Percentiles rank a stretch among this genome's conserved stretches.
Conservation (phyloP, 2,797 vertebrate species). For the Sciurus vulgaris region DNA sequence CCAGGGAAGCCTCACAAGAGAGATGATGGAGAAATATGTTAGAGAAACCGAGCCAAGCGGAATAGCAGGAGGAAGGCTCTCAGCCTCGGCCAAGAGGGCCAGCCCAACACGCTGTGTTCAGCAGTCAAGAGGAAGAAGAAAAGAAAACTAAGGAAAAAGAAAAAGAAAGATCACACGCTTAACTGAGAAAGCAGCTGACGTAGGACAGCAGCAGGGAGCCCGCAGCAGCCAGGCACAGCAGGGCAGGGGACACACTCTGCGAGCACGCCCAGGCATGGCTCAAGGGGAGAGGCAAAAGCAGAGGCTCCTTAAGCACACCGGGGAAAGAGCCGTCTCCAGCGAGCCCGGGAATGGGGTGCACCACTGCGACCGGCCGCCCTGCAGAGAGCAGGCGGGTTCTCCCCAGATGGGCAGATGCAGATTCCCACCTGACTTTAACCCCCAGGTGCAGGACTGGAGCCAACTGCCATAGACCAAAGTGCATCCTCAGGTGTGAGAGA, state of each 20-base stretch:
- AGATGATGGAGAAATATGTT: not conserved
- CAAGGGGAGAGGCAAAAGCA: not conserved
- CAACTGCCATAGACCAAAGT: not conserved
- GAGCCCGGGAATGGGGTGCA: rapidly evolving
- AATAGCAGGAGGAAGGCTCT: not conserved
- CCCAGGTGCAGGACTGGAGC: not conserved
- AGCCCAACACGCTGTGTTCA: not conserved
- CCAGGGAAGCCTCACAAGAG: not conserved
- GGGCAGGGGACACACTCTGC: too few species aligned
- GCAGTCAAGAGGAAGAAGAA: not conserved
- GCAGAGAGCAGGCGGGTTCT: not conserved
- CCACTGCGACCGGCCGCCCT: rapidly evolving
- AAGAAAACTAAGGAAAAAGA: not conserved
- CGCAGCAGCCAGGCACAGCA: rapidly evolving
- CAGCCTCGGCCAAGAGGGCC: not conserved
- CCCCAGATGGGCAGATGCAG: not conserved
- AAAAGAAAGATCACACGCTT: not conserved
- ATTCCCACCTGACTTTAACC: not conserved
- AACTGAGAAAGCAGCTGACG: not conserved
- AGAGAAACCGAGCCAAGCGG: not conserved
- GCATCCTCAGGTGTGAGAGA: rapidly evolving
- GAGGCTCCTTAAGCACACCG: rapidly evolving
- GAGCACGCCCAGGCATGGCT: too few species aligned
- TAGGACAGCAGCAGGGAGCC: not conserved
- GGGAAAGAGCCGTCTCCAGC: rapidly evolving